Base-by-base conservation (phyloP, 2,888 invertebrate genomes). In the Drosophila ochracea region DNA sequence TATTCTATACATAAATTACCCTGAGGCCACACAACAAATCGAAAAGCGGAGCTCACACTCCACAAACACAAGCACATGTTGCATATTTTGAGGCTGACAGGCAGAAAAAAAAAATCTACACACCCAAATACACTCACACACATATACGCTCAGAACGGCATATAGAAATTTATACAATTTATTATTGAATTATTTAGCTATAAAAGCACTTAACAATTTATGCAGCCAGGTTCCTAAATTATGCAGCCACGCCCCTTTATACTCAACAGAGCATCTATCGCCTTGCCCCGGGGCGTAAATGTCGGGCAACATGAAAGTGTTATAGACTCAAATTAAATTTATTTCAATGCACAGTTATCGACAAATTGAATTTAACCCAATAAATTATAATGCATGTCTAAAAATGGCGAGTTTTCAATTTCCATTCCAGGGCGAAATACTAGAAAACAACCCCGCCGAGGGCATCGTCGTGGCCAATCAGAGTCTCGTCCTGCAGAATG, bases 401-500 rank as follows among this genome's bases (percentile, higher is more conserved):
- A 47, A 68, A 68, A 53, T 37, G 41, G 53, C 19, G 47, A 61
- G 21, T 52, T 52, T 68, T 43, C 62, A 50, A 57, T 78, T 73
- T 67, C 7, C 28, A 21, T 25, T 49, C 9, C 47, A 52, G 97
- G 96, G 96, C 33, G 95, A 95, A 89, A 95, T 96, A 89, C 94
- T 98, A 89, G 95, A 95, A 91, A 97, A 97, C 93, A 97, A 97
- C 92, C 94, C 96, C 4, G 95, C 96, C 67, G 95, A 95, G 9
- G 97, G 97, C 49, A 96, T 97, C 66, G 97, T 98, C 82, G 96
- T 98, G 69, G 97, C 97, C 93, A 97, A 97, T 94, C 97, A 98
- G 93, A 97, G 97, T 91, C 94, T 98, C 71, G 97, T 98, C n/a
- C 95, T 98, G 84, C 98, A 97, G 94, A 96, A 96, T 82, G 97